Conservation (phyloP, 2,113 vertebrate species). For the Brachypodius melanocephalos region DNA sequence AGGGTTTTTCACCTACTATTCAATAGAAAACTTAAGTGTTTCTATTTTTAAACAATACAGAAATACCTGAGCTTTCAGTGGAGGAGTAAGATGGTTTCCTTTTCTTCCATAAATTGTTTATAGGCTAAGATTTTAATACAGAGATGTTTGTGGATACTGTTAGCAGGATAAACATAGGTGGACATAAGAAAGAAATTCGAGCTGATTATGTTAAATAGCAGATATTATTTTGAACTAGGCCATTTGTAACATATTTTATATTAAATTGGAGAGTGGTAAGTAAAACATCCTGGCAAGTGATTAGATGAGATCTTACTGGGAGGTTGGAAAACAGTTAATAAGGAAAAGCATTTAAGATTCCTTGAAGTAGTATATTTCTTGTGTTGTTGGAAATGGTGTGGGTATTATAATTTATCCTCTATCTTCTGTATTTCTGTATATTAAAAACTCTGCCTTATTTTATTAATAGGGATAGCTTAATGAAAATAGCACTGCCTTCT, state of each 20-base stretch:
- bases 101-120: neutral
- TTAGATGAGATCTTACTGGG: neutral
- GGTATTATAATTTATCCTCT: accelerated
- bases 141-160: neutral
- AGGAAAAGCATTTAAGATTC: neutral
- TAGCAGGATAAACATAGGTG: neutral
- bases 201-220: neutral
- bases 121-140: neutral
- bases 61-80: neutral
- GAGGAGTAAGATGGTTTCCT: neutral
- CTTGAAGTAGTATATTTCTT: neutral
- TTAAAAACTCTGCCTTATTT: neutral
- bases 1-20: neutral
- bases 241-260: neutral
- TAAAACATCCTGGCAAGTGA: neutral
- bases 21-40: neutral
- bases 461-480: neutral
- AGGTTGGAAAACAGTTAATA: neutral
- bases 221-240: neutral
- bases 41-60: neutral
- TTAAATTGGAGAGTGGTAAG: neutral
- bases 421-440: neutral
- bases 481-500: neutral
- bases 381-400: neutral
- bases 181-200: neutral